Base-by-base conservation (phyloP, 2,113 vertebrate species). In the Gasterosteus aculeatus region DNA sequence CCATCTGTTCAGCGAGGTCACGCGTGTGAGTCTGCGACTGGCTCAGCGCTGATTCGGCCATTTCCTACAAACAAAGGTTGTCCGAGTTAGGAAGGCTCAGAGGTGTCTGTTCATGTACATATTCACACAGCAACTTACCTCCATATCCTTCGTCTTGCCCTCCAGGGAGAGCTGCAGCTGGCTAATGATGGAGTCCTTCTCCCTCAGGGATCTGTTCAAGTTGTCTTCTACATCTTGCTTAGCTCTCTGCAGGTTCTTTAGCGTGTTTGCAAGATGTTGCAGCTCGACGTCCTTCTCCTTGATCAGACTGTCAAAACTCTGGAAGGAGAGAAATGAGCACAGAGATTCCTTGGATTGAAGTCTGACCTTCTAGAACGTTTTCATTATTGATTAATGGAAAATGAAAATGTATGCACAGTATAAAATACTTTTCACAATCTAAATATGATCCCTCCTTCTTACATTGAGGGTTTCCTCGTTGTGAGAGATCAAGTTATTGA, bases 241-340 rank as follows among this genome's bases (percentile, higher is more conserved):
- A 41, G 92, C 90, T 87, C 91, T 93, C 81, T 95, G 91, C 74
- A 95, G 91, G 75, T 89, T 91, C 78, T 95, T 96, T 53, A 93
- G 83, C 0, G 94, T 94, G 70, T 93, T 94, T 72, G 91, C 84
- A 66, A 95, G 94, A 75, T 96, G 95, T 82, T 95, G 92, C 78
- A 96, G 85, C 86, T 95, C 96, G 26, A 87, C 84, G 56, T 96
- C 96, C 77, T 97, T 95, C 88, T 95, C 97, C 86, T 91, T 95
- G 77, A 96, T 87, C 26, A 94, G 62, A 59, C 84, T 86, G 71
- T 96, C 93, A 42, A 96, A 94, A 83, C 91, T 95, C 97, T 98
- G 88, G 0, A 57, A 8, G 22, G 5, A 68, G 4, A 75, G 2
- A 16, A 63, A 47, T 29, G 0, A 12, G 47, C 3, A 70, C 10